Conservation (phyloP, 2,888 invertebrate species). For the Amiota minor region DNA sequence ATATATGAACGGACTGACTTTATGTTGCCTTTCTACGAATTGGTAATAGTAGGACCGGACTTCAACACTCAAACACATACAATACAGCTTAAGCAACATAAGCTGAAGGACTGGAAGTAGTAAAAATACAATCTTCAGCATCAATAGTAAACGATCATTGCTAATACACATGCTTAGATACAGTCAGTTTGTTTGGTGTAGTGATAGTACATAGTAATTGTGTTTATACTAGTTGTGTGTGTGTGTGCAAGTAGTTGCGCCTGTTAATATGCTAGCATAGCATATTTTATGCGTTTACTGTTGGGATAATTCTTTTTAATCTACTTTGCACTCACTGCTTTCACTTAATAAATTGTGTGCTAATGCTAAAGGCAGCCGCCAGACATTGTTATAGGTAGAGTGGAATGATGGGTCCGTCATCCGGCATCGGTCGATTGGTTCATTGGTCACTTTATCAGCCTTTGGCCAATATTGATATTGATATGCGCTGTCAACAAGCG, state of each 20-base stretch:
- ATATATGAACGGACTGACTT: not conserved
- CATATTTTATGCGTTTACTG: conserved; percentile 30
- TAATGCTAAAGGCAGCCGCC: conserved; percentile 13
- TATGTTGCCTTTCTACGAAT: not conserved
- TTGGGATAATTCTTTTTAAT: conserved; percentile 28
- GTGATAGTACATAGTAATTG: no score
- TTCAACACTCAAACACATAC: no score
- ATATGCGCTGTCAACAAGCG: conserved; percentile 29
- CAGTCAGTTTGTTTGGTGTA: no score
- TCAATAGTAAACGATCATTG: no score
- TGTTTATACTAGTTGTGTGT: no score
- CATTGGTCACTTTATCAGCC: not conserved
- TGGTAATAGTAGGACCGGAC: no score
- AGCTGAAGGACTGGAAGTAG: no score
- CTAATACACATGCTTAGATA: no score
- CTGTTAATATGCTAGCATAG: conserved; percentile 15
- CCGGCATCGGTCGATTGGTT: no score
- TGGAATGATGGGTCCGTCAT: no score
- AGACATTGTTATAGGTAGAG: not conserved
- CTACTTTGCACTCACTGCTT: conserved; percentile 26
- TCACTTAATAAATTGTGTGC: conserved; percentile 30
- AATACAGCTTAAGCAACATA: no score
- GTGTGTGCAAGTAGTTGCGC: not conserved
- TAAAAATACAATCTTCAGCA: no score
- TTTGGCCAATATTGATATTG: conserved; percentile 29